phyloP scores from a whole-genome alignment of 2,797 vertebrate genomes.

The Periophthalmus magnuspinnatus region DNA sequence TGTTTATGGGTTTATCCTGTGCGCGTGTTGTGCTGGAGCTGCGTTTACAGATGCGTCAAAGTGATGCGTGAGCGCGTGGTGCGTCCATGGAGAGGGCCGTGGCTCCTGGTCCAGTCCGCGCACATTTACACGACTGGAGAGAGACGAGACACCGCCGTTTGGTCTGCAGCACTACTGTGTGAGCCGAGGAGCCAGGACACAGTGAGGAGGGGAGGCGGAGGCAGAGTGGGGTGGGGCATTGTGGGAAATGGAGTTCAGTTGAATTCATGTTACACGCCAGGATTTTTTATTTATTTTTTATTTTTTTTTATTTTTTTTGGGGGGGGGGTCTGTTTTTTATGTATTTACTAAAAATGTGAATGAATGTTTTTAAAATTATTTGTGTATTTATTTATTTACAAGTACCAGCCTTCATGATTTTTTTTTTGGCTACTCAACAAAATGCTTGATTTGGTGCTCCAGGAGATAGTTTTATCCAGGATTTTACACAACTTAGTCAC shows the following conservation, averaged over 20 bases:
- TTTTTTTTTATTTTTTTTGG: too few relatives aligned
- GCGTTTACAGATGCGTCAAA: background rate
- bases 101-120: constrained; percentile 37
- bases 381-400: background rate
- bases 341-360: too few relatives aligned
- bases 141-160: constrained; percentile 30
- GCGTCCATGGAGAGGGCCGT: constrained; percentile 10
- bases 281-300: background rate
- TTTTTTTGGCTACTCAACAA: too few relatives aligned
- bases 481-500: background rate
- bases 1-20: constrained; percentile 22
- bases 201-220: constrained; percentile 53
- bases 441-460: background rate
- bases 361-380: too few relatives aligned
- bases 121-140: constrained; percentile 40
- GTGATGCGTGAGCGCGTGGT: background rate
- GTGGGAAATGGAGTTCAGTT: constrained; percentile 68
- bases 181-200: constrained; percentile 40
- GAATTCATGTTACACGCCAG: background rate
- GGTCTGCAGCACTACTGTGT: constrained; percentile 40
- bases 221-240: constrained; percentile 48
- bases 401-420: too few relatives aligned
- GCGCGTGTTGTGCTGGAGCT: background rate
- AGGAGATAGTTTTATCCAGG: background rate
- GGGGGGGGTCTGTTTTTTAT: too few relatives aligned